Conservation (phyloP, 2,113 vertebrate genomes). For the Lampris megalopsis region DNA sequence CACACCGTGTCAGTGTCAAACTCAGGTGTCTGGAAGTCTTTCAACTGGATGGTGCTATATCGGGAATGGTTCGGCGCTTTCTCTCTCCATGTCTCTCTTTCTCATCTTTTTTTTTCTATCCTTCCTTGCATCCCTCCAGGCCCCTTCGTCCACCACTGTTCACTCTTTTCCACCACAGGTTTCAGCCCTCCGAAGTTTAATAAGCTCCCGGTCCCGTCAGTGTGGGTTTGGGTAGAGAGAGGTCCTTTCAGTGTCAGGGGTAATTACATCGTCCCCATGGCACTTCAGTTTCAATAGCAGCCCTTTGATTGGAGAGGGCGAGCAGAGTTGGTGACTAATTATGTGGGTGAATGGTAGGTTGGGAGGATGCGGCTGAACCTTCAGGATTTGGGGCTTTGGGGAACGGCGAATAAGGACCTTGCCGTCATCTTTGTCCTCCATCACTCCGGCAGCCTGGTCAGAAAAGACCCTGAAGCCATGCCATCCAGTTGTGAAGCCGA, state of each 20-base stretch:
- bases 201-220: conserved; percentile 50
- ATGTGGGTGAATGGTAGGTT: conserved; percentile 27
- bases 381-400: conserved; percentile 22
- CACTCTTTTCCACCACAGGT: conserved; percentile 19
- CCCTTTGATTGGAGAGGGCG: conserved; percentile 58
- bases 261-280: conserved; percentile 59
- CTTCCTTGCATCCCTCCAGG: conserved; percentile 1
- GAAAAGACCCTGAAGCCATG: conserved; percentile 8
- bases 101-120: neutral
- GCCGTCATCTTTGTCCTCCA: conserved; percentile 39
- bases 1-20: conserved; percentile 42
- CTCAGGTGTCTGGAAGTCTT: conserved; percentile 44
- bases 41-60: neutral
- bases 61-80: conserved; percentile 10
- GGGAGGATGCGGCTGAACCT: conserved; percentile 50
- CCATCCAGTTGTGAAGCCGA: conserved; percentile 7
- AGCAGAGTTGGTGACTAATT: conserved; percentile 58
- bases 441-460: conserved; percentile 30
- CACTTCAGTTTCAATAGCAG: conserved; percentile 54
- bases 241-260: conserved; percentile 59
- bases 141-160: conserved; percentile 3
- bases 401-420: conserved; percentile 33
- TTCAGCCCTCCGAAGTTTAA: conserved; percentile 43
- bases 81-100: neutral
- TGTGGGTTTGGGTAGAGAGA: conserved; percentile 34